Conservation (phyloP, 2,797 vertebrate species). For the Lagocephalus sceleratus region DNA sequence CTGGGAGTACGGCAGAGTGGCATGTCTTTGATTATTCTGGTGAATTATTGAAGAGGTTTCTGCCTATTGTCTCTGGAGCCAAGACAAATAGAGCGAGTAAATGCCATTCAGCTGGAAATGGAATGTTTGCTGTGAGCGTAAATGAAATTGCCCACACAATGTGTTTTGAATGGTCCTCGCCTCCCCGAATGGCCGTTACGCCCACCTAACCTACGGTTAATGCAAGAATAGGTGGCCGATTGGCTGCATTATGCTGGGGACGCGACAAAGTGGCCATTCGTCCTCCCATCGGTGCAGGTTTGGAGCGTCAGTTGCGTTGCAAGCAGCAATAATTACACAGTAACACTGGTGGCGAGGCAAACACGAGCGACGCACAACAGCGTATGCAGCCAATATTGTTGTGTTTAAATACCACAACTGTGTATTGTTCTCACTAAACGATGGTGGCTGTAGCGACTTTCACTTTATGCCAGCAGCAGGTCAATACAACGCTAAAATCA, state of each 20-base stretch:
- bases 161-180: conserved; percentile 61
- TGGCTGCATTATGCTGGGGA: conserved; percentile 57
- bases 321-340: no score
- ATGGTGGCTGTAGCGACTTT: no score
- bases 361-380: no score
- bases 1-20: conserved; percentile 50
- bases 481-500: background rate
- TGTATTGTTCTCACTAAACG: no score
- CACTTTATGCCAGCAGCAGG: background rate
- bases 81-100: conserved; percentile 54
- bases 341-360: no score
- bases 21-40: conserved; percentile 59
- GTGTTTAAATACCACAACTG: no score
- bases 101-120: conserved; percentile 57
- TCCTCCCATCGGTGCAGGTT: background rate
- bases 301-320: no score
- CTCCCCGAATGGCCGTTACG: conserved; percentile 56
- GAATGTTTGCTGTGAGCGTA: conserved; percentile 56
- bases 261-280: conserved; percentile 44
- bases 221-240: conserved; percentile 53
- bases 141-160: conserved; percentile 57
- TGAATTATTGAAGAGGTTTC: conserved; percentile 50
- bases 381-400: no score
- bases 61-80: conserved; percentile 40
- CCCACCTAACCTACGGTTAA: conserved; percentile 58